Conservation (phyloP, 1,140 invertebrate species). For the Megalopta genalis region DNA sequence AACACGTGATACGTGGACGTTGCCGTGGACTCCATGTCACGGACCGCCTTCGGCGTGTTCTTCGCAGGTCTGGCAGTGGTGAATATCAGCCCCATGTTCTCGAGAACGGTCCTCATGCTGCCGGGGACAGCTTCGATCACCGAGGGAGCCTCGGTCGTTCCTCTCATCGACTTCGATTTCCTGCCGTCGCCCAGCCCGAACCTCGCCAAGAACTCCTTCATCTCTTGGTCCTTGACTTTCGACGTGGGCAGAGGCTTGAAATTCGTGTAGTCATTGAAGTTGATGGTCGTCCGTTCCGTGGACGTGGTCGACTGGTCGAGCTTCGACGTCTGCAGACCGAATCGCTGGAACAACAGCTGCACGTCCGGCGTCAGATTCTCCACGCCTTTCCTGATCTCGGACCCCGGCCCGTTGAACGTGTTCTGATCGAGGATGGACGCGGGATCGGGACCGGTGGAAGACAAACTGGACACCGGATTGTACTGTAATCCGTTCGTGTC, state of each 20-base stretch:
- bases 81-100: slow-evolving; percentile 79
- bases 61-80: slow-evolving; percentile 35
- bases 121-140: slow-evolving; percentile 79
- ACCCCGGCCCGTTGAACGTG: slow-evolving; percentile 60
- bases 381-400: slow-evolving; percentile 68
- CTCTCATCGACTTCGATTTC: slow-evolving; percentile 71
- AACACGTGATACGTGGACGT: slow-evolving; percentile 74
- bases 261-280: slow-evolving; percentile 78
- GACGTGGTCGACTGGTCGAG: slow-evolving; percentile 52
- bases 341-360: slow-evolving; percentile 73
- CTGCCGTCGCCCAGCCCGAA: slow-evolving; percentile 80
- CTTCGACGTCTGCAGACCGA: slow-evolving; percentile 70
- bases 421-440: slow-evolving; percentile 65
- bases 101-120: slow-evolving; percentile 79
- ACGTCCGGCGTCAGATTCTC: slow-evolving; percentile 75
- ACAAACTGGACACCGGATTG: slow-evolving; percentile 33
- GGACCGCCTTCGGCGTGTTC: neutral
- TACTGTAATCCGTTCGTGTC: slow-evolving; percentile 44
- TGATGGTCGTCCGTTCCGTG: slow-evolving; percentile 43
- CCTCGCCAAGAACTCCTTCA: slow-evolving; percentile 81
- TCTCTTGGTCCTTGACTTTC: slow-evolving; percentile 77
- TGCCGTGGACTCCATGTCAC: slow-evolving; percentile 35
- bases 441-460: slow-evolving; percentile 23
- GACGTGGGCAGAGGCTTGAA: slow-evolving; percentile 83
- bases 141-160: slow-evolving; percentile 47